These are phyloP conservation scores for Bubo bubo DNA, from an alignment of 2,113 vertebrate genomes.

Conservation along the genomic window DNA sequence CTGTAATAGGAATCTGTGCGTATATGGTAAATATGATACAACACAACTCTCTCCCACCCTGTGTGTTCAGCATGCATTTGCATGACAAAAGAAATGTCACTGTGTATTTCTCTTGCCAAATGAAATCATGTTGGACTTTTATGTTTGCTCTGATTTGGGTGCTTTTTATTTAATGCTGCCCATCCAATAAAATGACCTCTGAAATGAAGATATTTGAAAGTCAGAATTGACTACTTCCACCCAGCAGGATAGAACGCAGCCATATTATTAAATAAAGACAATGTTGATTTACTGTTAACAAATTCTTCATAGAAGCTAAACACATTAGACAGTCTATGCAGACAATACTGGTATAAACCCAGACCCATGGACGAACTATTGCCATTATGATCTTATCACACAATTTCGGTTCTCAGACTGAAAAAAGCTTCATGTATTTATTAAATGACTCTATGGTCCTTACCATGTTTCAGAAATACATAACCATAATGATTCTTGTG, in stretches of 20 bases:
- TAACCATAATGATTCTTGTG: background rate
- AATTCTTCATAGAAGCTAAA: background rate
- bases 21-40: background rate
- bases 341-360: background rate
- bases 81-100: background rate
- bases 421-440: background rate
- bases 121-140: background rate
- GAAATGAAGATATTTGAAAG: background rate
- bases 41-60: background rate
- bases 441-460: background rate
- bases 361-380: background rate
- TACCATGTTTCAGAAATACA: background rate
- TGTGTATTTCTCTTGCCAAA: background rate
- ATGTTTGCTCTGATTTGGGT: background rate
- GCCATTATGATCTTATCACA: background rate
- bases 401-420: background rate
- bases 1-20: background rate
- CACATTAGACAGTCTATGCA: background rate
- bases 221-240: conserved; percentile 10
- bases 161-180: background rate
- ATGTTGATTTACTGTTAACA: conserved; percentile 3
- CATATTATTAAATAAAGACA: conserved; percentile 33
- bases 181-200: background rate
- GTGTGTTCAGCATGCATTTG: background rate
- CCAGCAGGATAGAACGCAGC: background rate